Evolutionary conservation across 64 coral and sea anemone species (phyloP).

Genomic region (Stichodactyla helianthus): DNA sequence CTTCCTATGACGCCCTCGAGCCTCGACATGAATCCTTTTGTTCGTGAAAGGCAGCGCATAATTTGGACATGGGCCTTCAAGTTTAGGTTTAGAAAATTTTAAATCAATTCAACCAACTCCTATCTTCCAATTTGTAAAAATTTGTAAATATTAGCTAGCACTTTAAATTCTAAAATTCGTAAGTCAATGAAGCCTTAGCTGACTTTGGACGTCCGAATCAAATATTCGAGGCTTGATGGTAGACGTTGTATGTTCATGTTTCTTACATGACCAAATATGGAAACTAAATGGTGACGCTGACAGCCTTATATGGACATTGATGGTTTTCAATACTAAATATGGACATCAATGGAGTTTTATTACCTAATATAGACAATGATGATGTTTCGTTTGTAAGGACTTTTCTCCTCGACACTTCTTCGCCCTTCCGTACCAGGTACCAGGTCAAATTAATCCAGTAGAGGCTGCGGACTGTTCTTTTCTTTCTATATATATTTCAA

Average conservation of each 20-base stretch:
- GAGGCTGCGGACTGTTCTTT: neutral
- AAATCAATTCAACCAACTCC: neutral
- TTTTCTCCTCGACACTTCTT: neutral
- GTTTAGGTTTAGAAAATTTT: neutral
- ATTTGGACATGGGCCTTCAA: neutral
- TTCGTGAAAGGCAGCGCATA: neutral
- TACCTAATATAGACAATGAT: neutral
- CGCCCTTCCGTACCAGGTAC: neutral
- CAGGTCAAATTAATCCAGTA: neutral
- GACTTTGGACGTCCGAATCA: neutral
- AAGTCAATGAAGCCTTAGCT: neutral
- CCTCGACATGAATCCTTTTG: too few species aligned
- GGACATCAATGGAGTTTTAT: conserved; percentile 14
- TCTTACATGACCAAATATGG: neutral
- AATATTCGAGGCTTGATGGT: neutral
- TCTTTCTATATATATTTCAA: neutral
- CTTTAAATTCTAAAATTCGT: conserved; percentile 10
- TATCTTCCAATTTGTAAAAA: conserved; percentile 10
- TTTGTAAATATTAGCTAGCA: conserved; percentile 10
- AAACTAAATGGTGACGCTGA: neutral
- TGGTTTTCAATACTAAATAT: neutral
- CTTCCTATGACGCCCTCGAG: too few species aligned
- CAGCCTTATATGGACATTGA: conserved; percentile 3
- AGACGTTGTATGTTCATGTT: neutral
- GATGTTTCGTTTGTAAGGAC: conserved; percentile 9